Evolutionary conservation across 2,113 vertebrate species (phyloP), one percentile per base, ranked within the genome.

Genomic region (Osmerus mordax): DNA sequence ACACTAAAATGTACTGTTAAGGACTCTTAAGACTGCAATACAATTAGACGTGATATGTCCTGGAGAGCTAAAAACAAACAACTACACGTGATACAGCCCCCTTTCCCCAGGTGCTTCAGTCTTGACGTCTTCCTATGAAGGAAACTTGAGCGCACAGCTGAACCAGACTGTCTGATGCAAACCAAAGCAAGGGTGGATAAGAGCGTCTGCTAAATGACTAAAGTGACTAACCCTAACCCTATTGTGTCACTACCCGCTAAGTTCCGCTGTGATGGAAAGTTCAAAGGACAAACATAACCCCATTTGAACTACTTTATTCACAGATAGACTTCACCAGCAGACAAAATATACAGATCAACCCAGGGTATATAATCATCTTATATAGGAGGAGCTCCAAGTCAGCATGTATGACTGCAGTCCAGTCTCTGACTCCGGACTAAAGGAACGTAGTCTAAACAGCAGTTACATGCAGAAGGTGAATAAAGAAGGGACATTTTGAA

Each of bases 291-390:
- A 18, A 55, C 25, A 53, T 15, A 56, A 32, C 15, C 3, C 13
- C 28, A 55, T 76, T 79, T 73, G 80, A 69, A 83, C 79, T 78
- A 85, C 74, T 91, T 90, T 91, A 88, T 87, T 91, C 79, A 88
- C 88, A 89, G 75, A 89, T 82, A 89, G 60, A 79, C 76, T 86
- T 86, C 28, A 86, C 90, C 79, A 82, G 89, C 83, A 90, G 90
- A 94, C 91, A 93, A 94, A 94, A 94, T 90, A 93, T 91, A 94
- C 90, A 94, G 91, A 90, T 92, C 84, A 80, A 84, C 83, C 85
- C 61, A 83, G 71, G 69, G 79, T 69, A 72, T 36, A 65, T 65
- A 64, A 64, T 80, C 79, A 86, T 75, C 79, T 73, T 56, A 81
- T 47, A 74, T 79, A 85, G 80, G 80, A 85, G 89, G 80, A 69